A percentile compares a stretch with the other conserved stretches of the same genome.
phyloP scores from a whole-genome alignment of 2,113 vertebrate genomes.

The Mustela lutreola region DNA sequence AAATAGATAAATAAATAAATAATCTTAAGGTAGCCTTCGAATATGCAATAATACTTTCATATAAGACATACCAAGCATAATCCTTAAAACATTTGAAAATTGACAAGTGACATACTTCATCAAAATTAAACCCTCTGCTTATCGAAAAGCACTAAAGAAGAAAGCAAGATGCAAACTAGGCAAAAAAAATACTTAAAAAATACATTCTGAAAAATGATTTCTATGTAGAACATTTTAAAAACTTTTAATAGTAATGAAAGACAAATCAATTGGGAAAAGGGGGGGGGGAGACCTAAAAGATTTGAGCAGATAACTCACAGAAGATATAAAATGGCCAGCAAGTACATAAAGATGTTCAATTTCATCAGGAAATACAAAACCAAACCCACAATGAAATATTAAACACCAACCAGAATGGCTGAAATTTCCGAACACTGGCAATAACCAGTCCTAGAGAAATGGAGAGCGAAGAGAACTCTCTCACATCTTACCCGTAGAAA shows the following conservation, averaged over 20 bases:
- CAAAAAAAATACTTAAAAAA: constrained; percentile 25
- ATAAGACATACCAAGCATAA: neutral
- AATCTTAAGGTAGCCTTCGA: neutral
- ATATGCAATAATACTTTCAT: neutral
- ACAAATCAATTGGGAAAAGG: neutral
- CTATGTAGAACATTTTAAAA: neutral
- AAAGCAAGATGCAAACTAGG: neutral
- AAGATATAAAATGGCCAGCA: neutral
- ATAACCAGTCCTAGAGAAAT: neutral
- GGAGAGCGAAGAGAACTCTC: neutral
- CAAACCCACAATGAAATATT: neutral
- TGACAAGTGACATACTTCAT: neutral
- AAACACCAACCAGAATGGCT: neutral
- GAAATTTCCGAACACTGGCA: neutral
- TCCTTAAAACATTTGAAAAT: neutral
- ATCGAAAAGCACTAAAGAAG: neutral
- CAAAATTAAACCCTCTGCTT: neutral
- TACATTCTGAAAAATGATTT: neutral
- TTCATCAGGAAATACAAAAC: neutral
- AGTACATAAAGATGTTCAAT: neutral
- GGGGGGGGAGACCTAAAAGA: neutral
- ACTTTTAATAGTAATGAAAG: neutral
- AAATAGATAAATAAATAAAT: neutral
- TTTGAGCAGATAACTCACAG: neutral
- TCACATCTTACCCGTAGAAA: neutral